Conservation (phyloP, 2,888 invertebrate species). For the Nephrotoma guestfalica region DNA sequence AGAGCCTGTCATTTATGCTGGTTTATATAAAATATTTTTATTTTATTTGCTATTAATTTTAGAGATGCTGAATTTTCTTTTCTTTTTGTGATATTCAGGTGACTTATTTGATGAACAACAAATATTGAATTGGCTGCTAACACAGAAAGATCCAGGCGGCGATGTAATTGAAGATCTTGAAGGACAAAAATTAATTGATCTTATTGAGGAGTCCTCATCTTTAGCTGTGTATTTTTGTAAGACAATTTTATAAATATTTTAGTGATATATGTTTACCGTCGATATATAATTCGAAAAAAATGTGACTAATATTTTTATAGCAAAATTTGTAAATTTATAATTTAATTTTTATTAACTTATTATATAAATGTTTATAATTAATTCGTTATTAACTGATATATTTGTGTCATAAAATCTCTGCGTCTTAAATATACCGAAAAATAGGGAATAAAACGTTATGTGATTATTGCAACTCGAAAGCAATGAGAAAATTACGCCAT, state of each 20-base stretch:
- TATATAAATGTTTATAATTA: background rate
- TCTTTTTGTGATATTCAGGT: constrained; percentile 33
- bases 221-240: constrained; percentile 89
- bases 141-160: constrained; percentile 83
- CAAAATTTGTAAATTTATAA: background rate
- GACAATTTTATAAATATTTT: constrained; percentile 22
- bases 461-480: constrained; percentile 67
- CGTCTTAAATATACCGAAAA: constrained; percentile 13
- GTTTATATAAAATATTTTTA: constrained; percentile 28
- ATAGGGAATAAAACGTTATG: constrained; percentile 85
- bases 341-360: background rate
- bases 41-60: background rate
- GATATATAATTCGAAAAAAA: background rate
- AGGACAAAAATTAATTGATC: constrained; percentile 57
- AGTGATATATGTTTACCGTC: background rate
- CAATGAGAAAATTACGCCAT: constrained; percentile 49
- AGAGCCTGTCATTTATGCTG: constrained; percentile 84
- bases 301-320: background rate
- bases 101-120: constrained; percentile 77
- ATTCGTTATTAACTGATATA: background rate
- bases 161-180: constrained; percentile 81
- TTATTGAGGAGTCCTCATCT: constrained; percentile 68
- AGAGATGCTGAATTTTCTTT: background rate
- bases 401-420: background rate
- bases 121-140: constrained; percentile 77